Evolutionary conservation across 2,797 vertebrate species (phyloP).

Genomic region (Coregonus ussuriensis): DNA sequence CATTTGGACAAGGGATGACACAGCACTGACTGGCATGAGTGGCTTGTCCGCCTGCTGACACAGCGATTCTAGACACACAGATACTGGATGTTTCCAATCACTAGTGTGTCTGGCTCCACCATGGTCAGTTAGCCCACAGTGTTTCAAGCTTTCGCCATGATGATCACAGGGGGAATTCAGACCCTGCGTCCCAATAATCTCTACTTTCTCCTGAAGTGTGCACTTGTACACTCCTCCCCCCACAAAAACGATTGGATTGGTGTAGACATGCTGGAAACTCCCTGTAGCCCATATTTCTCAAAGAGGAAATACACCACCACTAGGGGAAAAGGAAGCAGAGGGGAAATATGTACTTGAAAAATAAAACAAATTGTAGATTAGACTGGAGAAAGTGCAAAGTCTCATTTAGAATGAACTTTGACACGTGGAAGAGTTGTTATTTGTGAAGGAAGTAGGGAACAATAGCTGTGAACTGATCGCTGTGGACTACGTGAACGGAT

Average conservation of each 20-base stretch:
- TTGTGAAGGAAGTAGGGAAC: slow-evolving; percentile 35
- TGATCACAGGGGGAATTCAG: neutral
- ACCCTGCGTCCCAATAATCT: neutral
- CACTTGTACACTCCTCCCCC: neutral
- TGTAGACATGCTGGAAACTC: neutral
- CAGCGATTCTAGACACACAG: slow-evolving; percentile 43
- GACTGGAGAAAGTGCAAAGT: neutral
- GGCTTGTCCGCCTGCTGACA: slow-evolving; percentile 61
- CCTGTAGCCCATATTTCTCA: neutral
- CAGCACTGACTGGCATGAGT: neutral
- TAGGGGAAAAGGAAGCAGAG: neutral
- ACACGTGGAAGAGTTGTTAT: slow-evolving; percentile 1
- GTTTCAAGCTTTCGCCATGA: slow-evolving; percentile 37
- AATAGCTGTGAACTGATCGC: slow-evolving; percentile 30
- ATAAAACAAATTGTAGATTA: neutral
- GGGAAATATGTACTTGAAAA: neutral
- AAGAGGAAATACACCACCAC: neutral
- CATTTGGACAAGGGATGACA: neutral
- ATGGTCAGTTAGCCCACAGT: slow-evolving; percentile 31
- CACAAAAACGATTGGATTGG: neutral
- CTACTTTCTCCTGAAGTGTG: neutral
- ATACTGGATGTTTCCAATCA: slow-evolving; percentile 63
- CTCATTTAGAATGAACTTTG: slow-evolving; percentile 10
- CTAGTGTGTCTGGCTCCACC: slow-evolving; percentile 25
- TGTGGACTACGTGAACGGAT: slow-evolving; percentile 45